Evolutionary conservation across 2,113 vertebrate genomes (phyloP), one percentile per base, ranked within the genome.

Genomic region (Clinocottus analis): DNA sequence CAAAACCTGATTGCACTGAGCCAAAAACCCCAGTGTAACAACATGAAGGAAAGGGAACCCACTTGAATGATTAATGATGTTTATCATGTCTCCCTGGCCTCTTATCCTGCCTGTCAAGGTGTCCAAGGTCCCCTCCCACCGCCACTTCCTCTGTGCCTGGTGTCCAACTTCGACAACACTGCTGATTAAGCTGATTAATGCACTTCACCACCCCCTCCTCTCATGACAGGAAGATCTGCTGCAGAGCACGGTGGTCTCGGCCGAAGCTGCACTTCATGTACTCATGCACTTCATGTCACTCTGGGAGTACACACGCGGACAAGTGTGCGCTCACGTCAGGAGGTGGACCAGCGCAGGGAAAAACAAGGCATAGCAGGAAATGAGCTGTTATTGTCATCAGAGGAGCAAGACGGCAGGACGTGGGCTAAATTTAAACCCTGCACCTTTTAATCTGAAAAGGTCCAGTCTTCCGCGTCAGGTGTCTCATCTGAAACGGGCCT

Each of bases 171-270:
- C 31, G 49, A 60, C 37, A 31, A 47, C n/a, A n/a, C n/a, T n/a
- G 33, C 33, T 12, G 13, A 33, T 70, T 33, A 43, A 47, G 33
- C 33, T 12, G 13, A 33, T 70, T 33, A 43, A 59, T 23, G 2
- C 41, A 37, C 9, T 0, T 43, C 58, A 19, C 4, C 16, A 5
- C 21, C 21, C 17, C 23, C 62, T 35, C 21, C 59, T 43, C 35
- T 76, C 56, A 60, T 3, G 10, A 78, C 82, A 89, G 87, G 83
- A 89, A 87, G 72, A 56, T 25, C 16, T 16, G 37, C 53, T 19
- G 39, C 2, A 49, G 21, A 77, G 51, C 1, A 7, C 23, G 29
- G 29, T 7, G 1, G 1, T 61, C 72, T 69, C 3, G 9, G 61
- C 3, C 35, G 21, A 79, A 87, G 80, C 21, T 17, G 62, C 63